Percentiles rank a stretch among this genome's conserved stretches.
phyloP scores from a whole-genome alignment of 2,113 vertebrate species.

The Clarias magur region DNA sequence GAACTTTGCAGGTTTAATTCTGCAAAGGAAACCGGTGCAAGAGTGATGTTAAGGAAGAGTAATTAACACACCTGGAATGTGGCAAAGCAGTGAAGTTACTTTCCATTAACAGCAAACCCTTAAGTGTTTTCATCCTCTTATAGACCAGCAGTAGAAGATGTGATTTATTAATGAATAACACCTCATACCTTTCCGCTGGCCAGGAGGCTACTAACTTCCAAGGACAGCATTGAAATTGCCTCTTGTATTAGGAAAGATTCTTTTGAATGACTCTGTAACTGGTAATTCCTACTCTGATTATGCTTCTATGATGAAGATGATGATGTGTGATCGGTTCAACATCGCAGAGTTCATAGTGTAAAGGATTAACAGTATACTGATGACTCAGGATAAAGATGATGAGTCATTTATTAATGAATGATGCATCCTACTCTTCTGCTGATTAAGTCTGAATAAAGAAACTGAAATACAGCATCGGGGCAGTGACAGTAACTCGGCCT shows the following conservation, averaged over 20 bases:
- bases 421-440: neutral
- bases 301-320: too few species aligned
- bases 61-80: neutral
- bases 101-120: neutral
- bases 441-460: neutral
- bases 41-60: neutral
- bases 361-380: neutral
- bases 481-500: neutral
- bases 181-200: neutral
- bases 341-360: neutral
- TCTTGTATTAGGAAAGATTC: neutral
- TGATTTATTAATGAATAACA: neutral
- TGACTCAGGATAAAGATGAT: too few species aligned
- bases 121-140: neutral
- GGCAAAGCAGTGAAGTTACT: neutral
- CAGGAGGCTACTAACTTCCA: neutral
- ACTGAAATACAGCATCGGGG: neutral
- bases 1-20: too few species aligned
- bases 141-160: neutral
- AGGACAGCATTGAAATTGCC: neutral
- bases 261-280: neutral
- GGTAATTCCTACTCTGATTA: neutral
- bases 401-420: neutral
- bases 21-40: too few species aligned
- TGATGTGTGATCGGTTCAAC: neutral